Evolutionary conservation across 2,113 vertebrate species (phyloP).

Genomic region (Lasiurus cinereus): DNA sequence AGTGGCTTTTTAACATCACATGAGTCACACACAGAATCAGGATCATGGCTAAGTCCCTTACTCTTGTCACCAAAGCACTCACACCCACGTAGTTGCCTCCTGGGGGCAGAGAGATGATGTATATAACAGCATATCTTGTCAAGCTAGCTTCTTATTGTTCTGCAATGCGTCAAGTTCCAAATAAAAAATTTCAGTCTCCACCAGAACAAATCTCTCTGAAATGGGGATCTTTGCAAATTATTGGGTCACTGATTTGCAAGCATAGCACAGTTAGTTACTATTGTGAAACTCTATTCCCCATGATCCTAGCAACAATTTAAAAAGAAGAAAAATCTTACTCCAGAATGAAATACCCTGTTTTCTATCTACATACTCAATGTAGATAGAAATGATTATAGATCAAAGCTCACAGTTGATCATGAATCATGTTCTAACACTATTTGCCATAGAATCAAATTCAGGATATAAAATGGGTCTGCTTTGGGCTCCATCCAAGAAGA

Average conservation of each 20-base stretch:
- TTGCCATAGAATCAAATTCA: conserved; percentile 31
- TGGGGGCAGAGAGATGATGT: background rate
- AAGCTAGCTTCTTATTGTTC: background rate
- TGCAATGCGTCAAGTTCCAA: background rate
- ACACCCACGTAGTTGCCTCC: background rate
- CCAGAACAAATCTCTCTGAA: conserved; percentile 36
- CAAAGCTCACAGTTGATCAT: background rate
- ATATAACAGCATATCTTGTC: background rate
- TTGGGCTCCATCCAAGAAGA: background rate
- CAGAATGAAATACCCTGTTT: background rate
- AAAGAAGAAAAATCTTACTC: conserved; percentile 28
- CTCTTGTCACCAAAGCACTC: background rate
- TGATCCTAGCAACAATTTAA: conserved; percentile 19
- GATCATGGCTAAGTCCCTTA: too few species aligned
- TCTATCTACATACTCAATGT: background rate
- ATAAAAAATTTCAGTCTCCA: conserved; percentile 40
- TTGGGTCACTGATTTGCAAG: background rate
- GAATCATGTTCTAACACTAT: background rate
- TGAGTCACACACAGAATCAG: background rate
- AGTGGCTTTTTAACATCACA: background rate
- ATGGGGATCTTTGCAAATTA: background rate
- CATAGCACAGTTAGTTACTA: background rate
- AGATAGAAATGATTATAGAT: background rate
- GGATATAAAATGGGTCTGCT: background rate
- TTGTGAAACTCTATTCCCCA: background rate